Conservation (phyloP, 2,888 invertebrate genomes). For the Himalopsyche kuldschensis region DNA sequence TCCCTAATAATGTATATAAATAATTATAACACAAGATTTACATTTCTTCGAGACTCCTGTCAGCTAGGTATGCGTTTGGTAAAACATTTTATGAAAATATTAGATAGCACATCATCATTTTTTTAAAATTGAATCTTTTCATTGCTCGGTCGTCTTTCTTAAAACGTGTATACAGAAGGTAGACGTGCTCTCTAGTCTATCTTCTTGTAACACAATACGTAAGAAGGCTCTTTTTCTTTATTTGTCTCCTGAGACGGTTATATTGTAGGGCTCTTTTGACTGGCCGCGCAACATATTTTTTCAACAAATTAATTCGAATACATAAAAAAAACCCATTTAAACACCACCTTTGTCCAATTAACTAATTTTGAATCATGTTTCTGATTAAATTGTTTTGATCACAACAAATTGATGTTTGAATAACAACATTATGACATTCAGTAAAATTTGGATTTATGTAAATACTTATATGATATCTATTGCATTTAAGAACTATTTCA, state of each 20-base stretch:
- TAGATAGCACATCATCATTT: background rate
- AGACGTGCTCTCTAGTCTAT: background rate
- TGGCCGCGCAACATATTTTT: background rate
- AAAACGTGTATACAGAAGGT: background rate
- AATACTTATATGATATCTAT: too few species aligned
- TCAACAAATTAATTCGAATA: background rate
- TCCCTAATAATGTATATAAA: too few species aligned
- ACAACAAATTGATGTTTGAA: too few species aligned
- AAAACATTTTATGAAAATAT: background rate
- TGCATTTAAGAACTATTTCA: too few species aligned
- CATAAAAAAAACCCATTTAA: background rate
- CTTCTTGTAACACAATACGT: background rate
- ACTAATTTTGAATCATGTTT: too few species aligned
- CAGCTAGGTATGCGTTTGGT: too few species aligned
- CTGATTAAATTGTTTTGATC: too few species aligned
- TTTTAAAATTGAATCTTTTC: background rate
- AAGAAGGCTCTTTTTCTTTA: background rate
- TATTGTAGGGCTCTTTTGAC: background rate
- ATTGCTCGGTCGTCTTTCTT: background rate
- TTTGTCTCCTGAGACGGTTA: background rate
- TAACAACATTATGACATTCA: too few species aligned
- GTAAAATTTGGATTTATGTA: too few species aligned
- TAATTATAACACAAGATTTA: too few species aligned
- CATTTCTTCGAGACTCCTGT: too few species aligned
- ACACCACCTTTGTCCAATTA: too few species aligned